Evolutionary conservation across 1,140 invertebrate species (phyloP).

Genomic region (Bathynomus jamesi): DNA sequence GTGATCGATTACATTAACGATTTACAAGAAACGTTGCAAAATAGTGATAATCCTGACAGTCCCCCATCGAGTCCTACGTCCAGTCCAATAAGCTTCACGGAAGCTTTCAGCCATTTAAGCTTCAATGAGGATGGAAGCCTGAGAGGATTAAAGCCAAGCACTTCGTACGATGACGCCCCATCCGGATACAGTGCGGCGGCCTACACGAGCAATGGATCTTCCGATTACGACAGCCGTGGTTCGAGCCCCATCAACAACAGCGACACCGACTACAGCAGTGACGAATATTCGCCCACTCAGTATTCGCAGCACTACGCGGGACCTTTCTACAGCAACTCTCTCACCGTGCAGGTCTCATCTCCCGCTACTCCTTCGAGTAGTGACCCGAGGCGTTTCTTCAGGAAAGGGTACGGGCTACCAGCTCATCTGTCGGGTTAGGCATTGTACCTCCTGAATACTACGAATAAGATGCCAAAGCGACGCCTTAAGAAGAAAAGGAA

Average conservation of each 20-base stretch:
- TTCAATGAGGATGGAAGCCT: not conserved
- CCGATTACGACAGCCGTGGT: not conserved
- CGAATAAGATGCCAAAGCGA: not conserved
- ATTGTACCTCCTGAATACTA: not conserved
- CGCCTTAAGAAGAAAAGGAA: not conserved
- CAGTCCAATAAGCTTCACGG: not conserved
- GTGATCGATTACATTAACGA: slow-evolving; percentile 97
- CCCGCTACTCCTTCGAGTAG: not conserved
- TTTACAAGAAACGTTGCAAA: slow-evolving; percentile 52
- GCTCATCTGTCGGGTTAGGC: not conserved
- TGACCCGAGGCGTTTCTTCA: not conserved
- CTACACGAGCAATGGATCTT: not conserved
- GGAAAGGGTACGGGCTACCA: not conserved
- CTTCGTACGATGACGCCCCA: not conserved
- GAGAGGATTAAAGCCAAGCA: not conserved
- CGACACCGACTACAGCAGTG: not conserved
- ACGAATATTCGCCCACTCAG: not conserved
- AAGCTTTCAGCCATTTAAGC: not conserved
- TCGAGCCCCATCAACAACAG: not conserved
- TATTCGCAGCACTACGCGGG: not conserved
- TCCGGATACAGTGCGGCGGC: not conserved
- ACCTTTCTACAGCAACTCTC: not conserved
- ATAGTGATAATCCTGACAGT: not conserved
- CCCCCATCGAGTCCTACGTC: not conserved
- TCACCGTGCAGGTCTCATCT: not conserved